Conservation (phyloP, 2,113 vertebrate species). For the Chunga burmeisteri region DNA sequence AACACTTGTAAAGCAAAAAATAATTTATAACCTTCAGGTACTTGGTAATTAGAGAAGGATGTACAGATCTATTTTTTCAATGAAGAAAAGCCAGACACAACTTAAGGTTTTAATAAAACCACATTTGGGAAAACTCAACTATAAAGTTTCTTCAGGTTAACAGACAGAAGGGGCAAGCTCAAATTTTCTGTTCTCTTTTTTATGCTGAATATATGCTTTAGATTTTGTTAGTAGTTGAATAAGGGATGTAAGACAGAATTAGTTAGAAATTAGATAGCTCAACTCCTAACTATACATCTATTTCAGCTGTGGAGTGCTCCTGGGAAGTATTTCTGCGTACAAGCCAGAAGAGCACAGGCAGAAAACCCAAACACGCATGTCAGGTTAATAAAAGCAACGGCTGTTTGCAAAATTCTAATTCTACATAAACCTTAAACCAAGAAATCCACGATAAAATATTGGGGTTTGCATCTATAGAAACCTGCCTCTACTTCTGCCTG, state of each 20-base stretch:
- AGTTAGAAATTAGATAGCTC: neutral
- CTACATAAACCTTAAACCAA: constrained; percentile 34
- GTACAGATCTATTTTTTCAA: constrained; percentile 78
- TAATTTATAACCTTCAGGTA: constrained; percentile 59
- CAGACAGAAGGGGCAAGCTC: constrained; percentile 24
- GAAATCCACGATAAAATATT: constrained; percentile 28
- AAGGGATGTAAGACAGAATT: neutral
- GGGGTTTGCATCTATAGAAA: constrained; percentile 46
- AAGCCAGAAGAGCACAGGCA: neutral
- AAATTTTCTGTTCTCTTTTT: neutral
- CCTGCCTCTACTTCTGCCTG: constrained; percentile 66
- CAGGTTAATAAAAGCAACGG: neutral
- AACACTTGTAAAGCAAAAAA: constrained; percentile 48
- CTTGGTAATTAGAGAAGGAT: constrained; percentile 70
- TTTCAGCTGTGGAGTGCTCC: neutral
- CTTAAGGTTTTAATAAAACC: constrained; percentile 58
- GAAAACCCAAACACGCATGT: neutral
- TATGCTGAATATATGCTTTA: neutral
- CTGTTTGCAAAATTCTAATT: constrained; percentile 1
- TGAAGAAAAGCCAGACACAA: constrained; percentile 66
- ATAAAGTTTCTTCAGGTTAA: constrained; percentile 52
- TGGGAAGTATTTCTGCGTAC: neutral
- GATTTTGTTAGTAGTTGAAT: neutral
- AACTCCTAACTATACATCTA: neutral
- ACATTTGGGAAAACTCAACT: constrained; percentile 22